A percentile compares a stretch with the other conserved stretches of the same genome.
phyloP scores from a whole-genome alignment of 2,113 vertebrate genomes.

The Eonycteris spelaea region DNA sequence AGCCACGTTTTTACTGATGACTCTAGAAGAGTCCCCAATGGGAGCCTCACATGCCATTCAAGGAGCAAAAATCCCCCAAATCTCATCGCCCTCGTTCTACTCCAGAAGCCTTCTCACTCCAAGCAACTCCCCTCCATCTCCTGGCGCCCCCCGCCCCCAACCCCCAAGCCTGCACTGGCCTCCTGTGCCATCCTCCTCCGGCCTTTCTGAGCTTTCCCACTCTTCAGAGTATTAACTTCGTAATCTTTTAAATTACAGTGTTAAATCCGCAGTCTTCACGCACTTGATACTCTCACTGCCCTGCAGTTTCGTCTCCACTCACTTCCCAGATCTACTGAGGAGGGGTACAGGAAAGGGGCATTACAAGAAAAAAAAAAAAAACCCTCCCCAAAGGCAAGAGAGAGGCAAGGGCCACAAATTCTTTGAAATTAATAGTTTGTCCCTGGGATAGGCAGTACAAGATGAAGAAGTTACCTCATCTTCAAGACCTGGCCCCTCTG shows the following conservation, averaged over 20 bases:
- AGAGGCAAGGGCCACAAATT: too few relatives aligned
- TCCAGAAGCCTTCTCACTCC: background rate
- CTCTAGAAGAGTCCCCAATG: background rate
- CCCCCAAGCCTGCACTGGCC: rapidly evolving
- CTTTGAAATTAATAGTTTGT: background rate
- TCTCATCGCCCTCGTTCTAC: background rate
- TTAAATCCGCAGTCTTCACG: background rate
- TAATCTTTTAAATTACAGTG: background rate
- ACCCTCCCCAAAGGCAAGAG: background rate
- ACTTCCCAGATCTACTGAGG: background rate
- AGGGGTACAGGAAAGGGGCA: background rate
- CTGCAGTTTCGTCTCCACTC: background rate
- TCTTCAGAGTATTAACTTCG: background rate
- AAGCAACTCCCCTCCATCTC: too few relatives aligned
- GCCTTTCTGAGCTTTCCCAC: background rate
- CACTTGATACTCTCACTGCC: rapidly evolving
- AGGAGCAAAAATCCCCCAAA: background rate
- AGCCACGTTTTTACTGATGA: constrained; percentile 4
- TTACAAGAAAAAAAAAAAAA: background rate
- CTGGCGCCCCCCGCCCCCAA: rapidly evolving
- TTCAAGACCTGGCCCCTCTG: background rate
- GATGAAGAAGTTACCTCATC: rapidly evolving
- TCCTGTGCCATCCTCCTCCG: background rate
- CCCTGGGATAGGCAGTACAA: background rate
- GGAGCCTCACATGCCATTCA: background rate